Conservation (phyloP, 2,797 vertebrate genomes). For the Emydoidea blandingii region DNA sequence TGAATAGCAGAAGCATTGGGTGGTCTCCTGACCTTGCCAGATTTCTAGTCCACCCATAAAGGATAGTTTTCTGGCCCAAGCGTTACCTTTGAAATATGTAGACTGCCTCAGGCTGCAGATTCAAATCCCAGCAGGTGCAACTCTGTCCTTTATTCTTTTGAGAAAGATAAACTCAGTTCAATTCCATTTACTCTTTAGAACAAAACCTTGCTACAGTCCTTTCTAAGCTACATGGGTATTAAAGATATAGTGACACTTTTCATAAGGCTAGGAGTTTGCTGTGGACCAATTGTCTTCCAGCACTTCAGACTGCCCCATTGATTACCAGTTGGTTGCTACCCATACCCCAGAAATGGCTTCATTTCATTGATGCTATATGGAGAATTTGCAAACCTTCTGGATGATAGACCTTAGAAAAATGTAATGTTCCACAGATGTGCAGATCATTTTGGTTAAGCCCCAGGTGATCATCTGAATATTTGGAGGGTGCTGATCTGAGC, state of each 20-base stretch:
- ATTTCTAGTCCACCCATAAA: background rate
- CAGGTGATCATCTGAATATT: conserved; percentile 55
- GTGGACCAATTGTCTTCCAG: background rate
- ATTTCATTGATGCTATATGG: background rate
- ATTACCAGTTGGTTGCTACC: background rate
- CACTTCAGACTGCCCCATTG: background rate
- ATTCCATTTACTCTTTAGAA: background rate
- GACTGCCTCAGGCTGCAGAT: background rate
- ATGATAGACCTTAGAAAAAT: background rate
- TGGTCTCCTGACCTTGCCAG: background rate
- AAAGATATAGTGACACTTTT: background rate
- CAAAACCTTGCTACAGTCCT: background rate
- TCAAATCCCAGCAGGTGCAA: background rate
- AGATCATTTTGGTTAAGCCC: background rate
- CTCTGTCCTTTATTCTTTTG: background rate
- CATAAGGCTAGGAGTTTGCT: background rate
- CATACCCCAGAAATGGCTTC: background rate
- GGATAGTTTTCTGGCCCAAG: background rate
- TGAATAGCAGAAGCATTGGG: background rate
- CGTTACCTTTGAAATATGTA: background rate
- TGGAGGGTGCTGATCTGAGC: conserved; percentile 56
- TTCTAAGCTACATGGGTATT: background rate
- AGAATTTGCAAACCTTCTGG: background rate
- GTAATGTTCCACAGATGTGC: background rate
- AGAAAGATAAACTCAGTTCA: background rate